Base-by-base conservation (phyloP, 2,888 invertebrate genomes). In the Sinohyriopsis cumingii region DNA sequence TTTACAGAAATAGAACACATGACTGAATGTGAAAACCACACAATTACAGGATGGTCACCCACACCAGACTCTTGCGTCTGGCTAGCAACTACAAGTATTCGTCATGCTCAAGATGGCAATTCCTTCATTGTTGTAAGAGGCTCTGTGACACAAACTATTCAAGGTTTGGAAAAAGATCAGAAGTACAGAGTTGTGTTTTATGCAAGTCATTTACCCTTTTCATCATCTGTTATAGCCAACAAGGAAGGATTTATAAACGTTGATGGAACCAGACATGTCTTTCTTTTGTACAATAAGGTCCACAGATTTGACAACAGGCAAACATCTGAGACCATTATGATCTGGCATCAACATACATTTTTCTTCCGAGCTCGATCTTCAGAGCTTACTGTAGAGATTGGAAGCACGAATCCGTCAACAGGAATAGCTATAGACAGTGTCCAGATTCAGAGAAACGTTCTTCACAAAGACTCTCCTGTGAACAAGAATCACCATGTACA, bases 271-370 rank as follows among this genome's bases (percentile, higher is more conserved):
- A 45, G 57, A 24, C 70, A 72, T 62, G 33, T 68, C 0, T 72
- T 75, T 25, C 20, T 72, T 25, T 57, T 72, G 20, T 71, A 75
- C 55, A 72, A 57, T 33, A 75, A 68, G 55, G 68, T 70, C 7
- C 33, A 55, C 1, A 45, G 61, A 12, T 5, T n/a, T 5, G 63
- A 63, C 28, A 28, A 45, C 45, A 45, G 45, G 45, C 45, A 45
- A 3, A 45, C 45, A 45, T 45, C 15, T 45, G 0, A 45, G 0
- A 45, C 15, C 5, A 45, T 59, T 12, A 55, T 68, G 19, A 55
- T 59, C 1, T 75, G 75, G 75, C 75, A 75, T 22, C 63, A 75
- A 59, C 75, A 75, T 68, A 25, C 60, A 3, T 75, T 68, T 68
- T 71, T 55, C 53, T 70, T 75, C 22, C 28, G 62, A 28, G 18